Evolutionary conservation across 1,140 invertebrate genomes (phyloP).

Genomic region (Rhopalosiphum padi): DNA sequence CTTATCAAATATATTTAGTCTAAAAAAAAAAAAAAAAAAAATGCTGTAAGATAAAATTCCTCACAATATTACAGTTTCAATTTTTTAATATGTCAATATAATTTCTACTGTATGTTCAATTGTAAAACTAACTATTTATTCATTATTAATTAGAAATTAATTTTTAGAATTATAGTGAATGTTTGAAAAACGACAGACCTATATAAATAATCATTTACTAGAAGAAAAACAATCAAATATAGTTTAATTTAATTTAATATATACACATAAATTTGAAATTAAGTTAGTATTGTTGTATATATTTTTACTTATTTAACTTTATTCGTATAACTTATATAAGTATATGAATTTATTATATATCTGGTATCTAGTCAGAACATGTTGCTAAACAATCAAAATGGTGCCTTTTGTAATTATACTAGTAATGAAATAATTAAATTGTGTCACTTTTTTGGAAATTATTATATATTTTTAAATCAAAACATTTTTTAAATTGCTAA

Average conservation of each 20-base stretch:
- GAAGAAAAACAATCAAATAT: neutral
- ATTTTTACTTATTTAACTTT: conserved; percentile 8
- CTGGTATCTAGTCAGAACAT: conserved; percentile 50
- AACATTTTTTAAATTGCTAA: neutral
- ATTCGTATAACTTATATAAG: neutral
- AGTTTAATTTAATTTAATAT: neutral
- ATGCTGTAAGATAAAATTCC: neutral
- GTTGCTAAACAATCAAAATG: conserved; percentile 40
- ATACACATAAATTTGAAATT: neutral
- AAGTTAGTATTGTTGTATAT: neutral
- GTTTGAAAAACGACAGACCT: neutral
- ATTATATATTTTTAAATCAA: conserved; percentile 25
- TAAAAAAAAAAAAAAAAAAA: neutral
- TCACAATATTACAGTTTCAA: neutral
- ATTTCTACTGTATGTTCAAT: neutral
- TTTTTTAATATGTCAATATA: neutral
- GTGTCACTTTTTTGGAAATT: neutral
- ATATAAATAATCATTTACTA: neutral
- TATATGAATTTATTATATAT: conserved; percentile 6
- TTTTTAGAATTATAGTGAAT: neutral
- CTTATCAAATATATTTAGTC: neutral
- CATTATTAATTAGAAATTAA: neutral
- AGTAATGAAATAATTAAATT: neutral
- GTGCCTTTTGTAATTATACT: conserved; percentile 6
- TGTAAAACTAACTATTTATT: conserved; percentile 16